Evolutionary conservation across 2,797 vertebrate species (phyloP), one percentile per base, ranked within the genome.

Genomic region (Gila robusta): DNA sequence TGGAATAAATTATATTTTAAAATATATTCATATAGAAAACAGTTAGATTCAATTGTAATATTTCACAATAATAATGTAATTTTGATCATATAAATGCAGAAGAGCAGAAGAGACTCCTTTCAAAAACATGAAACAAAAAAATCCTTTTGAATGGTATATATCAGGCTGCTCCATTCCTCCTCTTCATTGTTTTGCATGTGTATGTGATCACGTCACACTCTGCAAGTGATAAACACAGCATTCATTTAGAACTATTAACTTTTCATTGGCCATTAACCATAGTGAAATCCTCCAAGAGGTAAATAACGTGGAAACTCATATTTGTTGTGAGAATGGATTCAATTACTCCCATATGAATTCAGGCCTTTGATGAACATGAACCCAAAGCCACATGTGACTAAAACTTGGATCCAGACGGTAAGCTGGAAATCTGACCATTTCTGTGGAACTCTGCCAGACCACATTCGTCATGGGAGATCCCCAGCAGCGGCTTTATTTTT

Each of bases 361-460:
- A 35, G 39, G 35, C 88, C 90, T 89, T 86, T 92, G 59, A 88
- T 78, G 62, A 35, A 67, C 89, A 81, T 19, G 80, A 82, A 82
- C 77, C 64, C 71, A 4, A 44, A 28, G 64, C 41, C 78, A 49
- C 71, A 59, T 28, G 17, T 78, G 73, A 52, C 73, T 82, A 71
- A 82, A 69, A 3, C 49, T 62, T 32, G 35, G 11, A 47, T 81
- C 78, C 64, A 64, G 72, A 64, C n/a, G 11, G 5, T 41, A 28
- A 37, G 26, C 41, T 71, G 66, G 67, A 82, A 78, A 87, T 52
- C 62, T 85, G 81, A 87, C 32, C 80, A 73, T 56, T 47, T 64
- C 78, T 47, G 28, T 19, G 76, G 67, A 52, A 52, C 79, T 7
- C 41, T 80, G 87, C 85, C 89, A 88, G 76, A 81, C 82, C 76